phyloP scores from a whole-genome alignment of 2,113 vertebrate genomes.

The Pteruthius melanotis region DNA sequence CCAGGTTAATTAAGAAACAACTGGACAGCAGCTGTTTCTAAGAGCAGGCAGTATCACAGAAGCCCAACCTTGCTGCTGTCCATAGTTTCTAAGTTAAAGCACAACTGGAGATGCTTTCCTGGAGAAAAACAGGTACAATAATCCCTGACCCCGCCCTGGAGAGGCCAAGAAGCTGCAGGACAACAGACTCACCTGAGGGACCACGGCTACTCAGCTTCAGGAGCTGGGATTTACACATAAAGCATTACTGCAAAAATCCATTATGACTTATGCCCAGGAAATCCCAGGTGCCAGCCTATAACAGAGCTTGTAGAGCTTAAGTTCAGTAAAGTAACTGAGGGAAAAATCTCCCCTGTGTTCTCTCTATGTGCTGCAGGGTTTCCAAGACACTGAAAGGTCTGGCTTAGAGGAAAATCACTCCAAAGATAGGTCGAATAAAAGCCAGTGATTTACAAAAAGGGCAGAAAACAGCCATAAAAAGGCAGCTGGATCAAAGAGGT shows the following conservation, averaged over 20 bases:
- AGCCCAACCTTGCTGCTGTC: neutral
- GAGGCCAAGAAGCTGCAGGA: neutral
- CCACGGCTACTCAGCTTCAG: neutral
- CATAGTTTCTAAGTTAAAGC: neutral
- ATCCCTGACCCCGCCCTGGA: accelerated
- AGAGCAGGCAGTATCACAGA: neutral
- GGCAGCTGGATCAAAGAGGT: neutral
- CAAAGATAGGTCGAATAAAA: neutral
- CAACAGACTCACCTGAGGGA: neutral
- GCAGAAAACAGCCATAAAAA: constrained; percentile 2
- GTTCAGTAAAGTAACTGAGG: neutral
- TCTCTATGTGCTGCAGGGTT: neutral
- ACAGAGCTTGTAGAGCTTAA: neutral
- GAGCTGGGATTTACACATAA: neutral
- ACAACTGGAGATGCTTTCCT: neutral
- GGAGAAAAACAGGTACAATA: neutral
- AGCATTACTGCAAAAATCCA: constrained; percentile 1
- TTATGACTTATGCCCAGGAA: neutral
- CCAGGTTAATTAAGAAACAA: neutral
- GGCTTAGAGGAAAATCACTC: constrained; percentile 2
- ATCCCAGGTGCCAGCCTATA: neutral
- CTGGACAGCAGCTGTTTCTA: no score
- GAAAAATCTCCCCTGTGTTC: neutral
- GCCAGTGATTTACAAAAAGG: constrained; percentile 14
- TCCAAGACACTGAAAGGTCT: neutral